Percentiles rank a stretch among this genome's conserved stretches.
Conservation (phyloP, 2,113 vertebrate genomes). For the Gallinago undulata region DNA sequence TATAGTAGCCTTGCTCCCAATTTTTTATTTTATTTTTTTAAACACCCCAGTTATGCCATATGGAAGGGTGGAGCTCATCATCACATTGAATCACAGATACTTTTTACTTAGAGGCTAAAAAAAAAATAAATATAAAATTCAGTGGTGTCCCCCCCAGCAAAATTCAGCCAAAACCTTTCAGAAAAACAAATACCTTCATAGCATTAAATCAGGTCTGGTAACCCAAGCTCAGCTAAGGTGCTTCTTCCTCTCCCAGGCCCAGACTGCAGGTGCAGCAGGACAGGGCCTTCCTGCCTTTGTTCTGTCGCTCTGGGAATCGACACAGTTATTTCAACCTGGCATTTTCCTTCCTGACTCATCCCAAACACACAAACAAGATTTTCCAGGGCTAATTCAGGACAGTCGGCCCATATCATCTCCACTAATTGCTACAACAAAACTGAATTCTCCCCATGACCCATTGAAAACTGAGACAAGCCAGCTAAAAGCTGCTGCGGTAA, state of each 20-base stretch:
- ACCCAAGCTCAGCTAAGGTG: background rate
- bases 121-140: background rate
- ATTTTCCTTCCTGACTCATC: conserved; percentile 61
- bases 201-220: background rate
- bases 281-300: conserved; percentile 59
- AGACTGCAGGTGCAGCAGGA: conserved; percentile 43
- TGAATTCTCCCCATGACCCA: background rate
- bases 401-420: background rate
- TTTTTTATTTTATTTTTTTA: background rate
- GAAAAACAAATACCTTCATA: background rate
- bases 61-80: background rate
- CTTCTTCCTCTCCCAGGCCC: background rate
- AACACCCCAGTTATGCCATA: background rate
- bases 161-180: background rate
- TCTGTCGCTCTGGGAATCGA: conserved; percentile 27
- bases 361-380: conserved; percentile 48
- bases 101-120: background rate
- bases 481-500: background rate
- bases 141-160: background rate
- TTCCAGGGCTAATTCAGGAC: conserved; percentile 52
- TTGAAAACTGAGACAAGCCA: background rate
- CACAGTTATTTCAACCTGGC: conserved; percentile 32
- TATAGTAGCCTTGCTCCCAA: background rate
- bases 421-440: background rate
- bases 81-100: background rate